Evolutionary conservation across 2,113 vertebrate genomes (phyloP), one percentile per base, ranked within the genome.

Genomic region (Sialia sialis): DNA sequence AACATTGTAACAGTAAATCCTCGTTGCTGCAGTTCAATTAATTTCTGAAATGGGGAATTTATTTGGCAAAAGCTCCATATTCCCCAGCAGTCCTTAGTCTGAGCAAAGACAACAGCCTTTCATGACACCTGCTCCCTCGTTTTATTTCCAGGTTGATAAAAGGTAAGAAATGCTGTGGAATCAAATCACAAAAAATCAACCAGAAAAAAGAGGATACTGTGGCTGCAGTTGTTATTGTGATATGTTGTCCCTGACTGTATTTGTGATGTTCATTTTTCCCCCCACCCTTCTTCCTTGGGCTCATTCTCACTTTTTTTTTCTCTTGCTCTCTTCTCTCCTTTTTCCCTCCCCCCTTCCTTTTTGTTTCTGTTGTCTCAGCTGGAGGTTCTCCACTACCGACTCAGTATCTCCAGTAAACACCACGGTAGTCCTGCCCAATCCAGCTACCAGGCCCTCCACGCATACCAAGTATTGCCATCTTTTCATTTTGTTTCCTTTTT

Each of bases 381-480:
- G 99, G 99, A 99, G 97, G 98, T 99, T 98, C 99, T 99, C 96
- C 99, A 99, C 98, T 99, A 99, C 97, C 98, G 98, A 95, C 99
- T 99, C 98, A 99, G 98, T 99, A 98, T 99, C 98, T 99, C 98
- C 99, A 99, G 98, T 98, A 98, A 98, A 98, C 98, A 98, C 98
- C 98, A 98, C 98, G 98, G 98, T 98, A 97, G 98, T 97, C 98
- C 98, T 97, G 98, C 97, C 98, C 98, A 98, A 96, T 97, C 98
- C 98, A 98, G 99, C 98, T 98, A 98, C 98, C 99, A 98, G 98
- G 98, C 98, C 98, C 98, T 99, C 98, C 98, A 99, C 98, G 98
- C 99, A 98, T 99, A 99, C 98, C 99, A 99, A 99, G 99, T 99
- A 99, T 98, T 98, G 97, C 92, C 98, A 98, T 96, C 98, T 98